phyloP scores from a whole-genome alignment of 2,797 vertebrate species.

The Graptemys geographica region DNA sequence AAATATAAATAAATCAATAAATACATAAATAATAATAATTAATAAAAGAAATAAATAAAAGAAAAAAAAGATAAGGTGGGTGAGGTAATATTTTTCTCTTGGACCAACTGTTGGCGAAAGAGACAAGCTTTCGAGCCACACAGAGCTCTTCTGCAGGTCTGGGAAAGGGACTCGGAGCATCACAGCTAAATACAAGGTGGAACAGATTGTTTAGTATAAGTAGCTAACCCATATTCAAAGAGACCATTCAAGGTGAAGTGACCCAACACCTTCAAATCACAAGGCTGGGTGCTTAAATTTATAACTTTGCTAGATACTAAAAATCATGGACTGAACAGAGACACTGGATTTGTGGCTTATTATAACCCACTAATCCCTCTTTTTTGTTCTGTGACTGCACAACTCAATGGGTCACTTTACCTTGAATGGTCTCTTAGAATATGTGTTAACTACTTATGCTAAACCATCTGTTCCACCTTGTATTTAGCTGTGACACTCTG shows the following conservation, averaged over 20 bases:
- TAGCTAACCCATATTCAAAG: too few species aligned
- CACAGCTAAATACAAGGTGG: background rate
- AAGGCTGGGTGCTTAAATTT: too few species aligned
- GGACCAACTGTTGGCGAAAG: background rate
- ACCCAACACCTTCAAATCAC: too few species aligned
- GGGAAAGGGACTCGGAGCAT: background rate
- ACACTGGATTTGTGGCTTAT: too few species aligned
- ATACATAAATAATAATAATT: too few species aligned
- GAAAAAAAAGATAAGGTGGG: background rate
- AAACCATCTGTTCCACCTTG: background rate
- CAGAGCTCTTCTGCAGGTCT: background rate
- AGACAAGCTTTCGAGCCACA: background rate
- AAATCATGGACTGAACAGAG: too few species aligned
- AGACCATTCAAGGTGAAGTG: too few species aligned
- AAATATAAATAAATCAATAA: background rate
- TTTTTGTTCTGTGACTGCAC: background rate
- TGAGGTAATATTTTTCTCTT: background rate
- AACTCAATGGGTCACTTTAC: background rate
- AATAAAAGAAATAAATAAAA: too few species aligned
- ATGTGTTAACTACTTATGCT: background rate
- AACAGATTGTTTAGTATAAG: too few species aligned
- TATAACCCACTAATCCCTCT: background rate
- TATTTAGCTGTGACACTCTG: background rate
- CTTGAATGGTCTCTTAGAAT: background rate
- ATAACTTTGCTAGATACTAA: background rate